Base-by-base conservation (phyloP, 2,888 invertebrate genomes). In the Metopia argyrocephala region DNA sequence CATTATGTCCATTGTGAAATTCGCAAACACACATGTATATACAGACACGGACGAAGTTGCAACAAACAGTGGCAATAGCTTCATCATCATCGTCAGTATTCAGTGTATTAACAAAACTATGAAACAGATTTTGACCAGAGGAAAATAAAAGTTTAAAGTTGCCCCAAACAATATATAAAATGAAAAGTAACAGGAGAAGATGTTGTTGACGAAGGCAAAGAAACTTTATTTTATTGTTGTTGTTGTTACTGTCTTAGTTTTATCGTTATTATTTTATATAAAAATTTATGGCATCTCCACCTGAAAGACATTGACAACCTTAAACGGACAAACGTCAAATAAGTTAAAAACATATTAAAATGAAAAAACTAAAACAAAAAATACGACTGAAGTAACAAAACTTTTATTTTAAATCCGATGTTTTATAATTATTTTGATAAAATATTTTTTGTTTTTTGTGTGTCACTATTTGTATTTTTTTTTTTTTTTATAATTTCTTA, bases 51-150 rank as follows among this genome's bases (percentile, higher is more conserved):
- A 31, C 59, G 9, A 59, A 69, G 46, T 57, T 59, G 15, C 68
- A 81, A 66, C 59, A 57, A 59, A 50, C 74, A 65, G 46, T 62
- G 71, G 56, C 46, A 54, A 50, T 48, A 68, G 69, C 69, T 21
- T 76, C 38, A 12, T 31, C 31, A 38, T 38, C 38, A 38, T 38
- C 38, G 12, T 9, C 31, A 2, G 31, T 31, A 9, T 3, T 31
- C 71, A 74, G 69, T 59, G 76, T 62, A 68, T 76, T 71, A 79
- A 68, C 64, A 52, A 73, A 68, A 68, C 71, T 64, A 64, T 66
- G 38, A 81, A 81, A 81, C 74, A 78, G 81, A 81, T 81, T 81
- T 81, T 76, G 81, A 78, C 69, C 74, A 54, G 28, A 74, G 46
- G 38, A 50, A 59, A 31, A 69, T 69, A 45, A 73, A 69, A 76